Conservation (phyloP, 37 sponge, comb jelly and placozoan species). For the Agelas oroides region DNA sequence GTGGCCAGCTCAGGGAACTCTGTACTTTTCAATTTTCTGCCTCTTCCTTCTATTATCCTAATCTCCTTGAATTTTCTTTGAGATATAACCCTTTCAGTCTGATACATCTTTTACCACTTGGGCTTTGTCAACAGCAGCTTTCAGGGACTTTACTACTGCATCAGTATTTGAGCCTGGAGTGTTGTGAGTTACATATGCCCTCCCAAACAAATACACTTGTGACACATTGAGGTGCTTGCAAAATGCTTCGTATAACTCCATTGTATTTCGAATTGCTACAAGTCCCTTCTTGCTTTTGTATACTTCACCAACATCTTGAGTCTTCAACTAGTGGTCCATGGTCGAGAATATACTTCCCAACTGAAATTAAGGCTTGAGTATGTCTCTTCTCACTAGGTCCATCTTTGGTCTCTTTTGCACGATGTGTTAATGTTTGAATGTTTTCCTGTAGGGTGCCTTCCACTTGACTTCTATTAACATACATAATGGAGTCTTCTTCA, state of each 20-base stretch:
- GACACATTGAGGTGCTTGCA: neutral
- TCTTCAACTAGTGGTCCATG: slow-evolving; percentile 7
- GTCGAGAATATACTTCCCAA: neutral
- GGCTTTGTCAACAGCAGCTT: neutral
- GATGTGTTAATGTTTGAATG: neutral
- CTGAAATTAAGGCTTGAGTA: neutral
- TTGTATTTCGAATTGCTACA: neutral
- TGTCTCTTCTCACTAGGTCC: neutral
- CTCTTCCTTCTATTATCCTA: slow-evolving; percentile 6
- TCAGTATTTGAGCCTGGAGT: neutral
- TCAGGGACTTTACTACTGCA: neutral
- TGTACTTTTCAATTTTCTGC: neutral
- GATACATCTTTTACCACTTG: neutral
- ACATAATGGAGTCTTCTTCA: neutral
- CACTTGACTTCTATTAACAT: neutral
- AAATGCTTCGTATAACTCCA: slow-evolving; percentile 11
- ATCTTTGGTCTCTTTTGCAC: neutral
- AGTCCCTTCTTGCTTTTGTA: neutral
- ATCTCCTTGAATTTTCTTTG: neutral
- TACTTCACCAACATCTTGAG: slow-evolving; percentile 4
- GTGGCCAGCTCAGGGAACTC: neutral
- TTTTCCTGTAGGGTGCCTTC: slow-evolving; percentile 10
- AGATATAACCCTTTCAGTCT: neutral
- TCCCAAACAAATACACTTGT: neutral
- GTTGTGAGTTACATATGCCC: neutral